Evolutionary conservation across 2,797 vertebrate species (phyloP).

Genomic region (Acrocephalus scirpaceus): DNA sequence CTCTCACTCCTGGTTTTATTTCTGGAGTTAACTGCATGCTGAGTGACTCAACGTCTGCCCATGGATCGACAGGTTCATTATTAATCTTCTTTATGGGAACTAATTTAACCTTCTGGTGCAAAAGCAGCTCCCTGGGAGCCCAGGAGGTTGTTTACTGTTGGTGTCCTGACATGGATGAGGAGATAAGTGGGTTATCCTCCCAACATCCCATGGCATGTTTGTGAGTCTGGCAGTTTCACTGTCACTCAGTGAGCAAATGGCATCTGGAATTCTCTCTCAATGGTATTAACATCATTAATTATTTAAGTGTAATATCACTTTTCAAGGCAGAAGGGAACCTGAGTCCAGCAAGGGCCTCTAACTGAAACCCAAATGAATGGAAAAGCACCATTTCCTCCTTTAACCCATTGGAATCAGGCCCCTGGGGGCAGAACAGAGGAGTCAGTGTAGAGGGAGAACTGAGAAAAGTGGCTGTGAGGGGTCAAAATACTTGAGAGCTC

Average conservation of each 20-base stretch:
- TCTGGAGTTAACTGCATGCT: fast-evolving
- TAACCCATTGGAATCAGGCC: neutral
- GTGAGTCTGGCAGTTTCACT: neutral
- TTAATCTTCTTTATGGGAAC: neutral
- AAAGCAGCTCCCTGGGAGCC: neutral
- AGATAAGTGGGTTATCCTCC: conserved; percentile 30
- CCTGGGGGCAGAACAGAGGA: neutral
- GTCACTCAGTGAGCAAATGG: neutral
- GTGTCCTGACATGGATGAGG: conserved; percentile 4
- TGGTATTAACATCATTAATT: conserved; percentile 19
- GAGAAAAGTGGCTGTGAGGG: neutral
- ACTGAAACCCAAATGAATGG: neutral
- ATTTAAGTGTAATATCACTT: conserved; percentile 16
- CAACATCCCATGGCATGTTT: neutral
- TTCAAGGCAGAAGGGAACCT: neutral
- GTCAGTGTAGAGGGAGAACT: neutral
- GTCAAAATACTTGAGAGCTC: neutral
- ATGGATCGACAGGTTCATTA: neutral
- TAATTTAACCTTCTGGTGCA: neutral
- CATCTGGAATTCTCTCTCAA: conserved; percentile 17
- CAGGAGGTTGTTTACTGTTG: conserved; percentile 1
- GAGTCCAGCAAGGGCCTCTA: neutral
- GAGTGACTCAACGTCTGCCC: neutral
- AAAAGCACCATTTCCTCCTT: neutral
- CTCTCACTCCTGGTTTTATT: neutral